These are phyloP conservation scores for Ricordea florida DNA, from an alignment of 92 coral and sea anemone species.

Conservation along the genomic window DNA sequence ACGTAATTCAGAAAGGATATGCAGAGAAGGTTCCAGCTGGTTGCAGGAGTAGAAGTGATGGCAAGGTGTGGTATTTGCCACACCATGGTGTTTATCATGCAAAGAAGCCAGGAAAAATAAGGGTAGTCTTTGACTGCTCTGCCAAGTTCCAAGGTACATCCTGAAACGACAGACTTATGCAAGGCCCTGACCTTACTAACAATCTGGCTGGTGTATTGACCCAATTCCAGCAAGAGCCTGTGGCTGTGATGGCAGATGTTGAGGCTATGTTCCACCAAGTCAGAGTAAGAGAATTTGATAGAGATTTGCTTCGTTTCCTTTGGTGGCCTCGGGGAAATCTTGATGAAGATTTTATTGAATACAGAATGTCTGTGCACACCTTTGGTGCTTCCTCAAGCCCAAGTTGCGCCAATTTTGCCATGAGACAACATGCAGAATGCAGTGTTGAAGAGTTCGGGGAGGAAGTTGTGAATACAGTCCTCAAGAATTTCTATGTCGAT, in stretches of 20 bases:
- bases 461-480: slow-evolving; percentile 12
- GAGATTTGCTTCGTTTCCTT: too few relatives aligned
- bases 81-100: slow-evolving; percentile 42
- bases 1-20: slow-evolving; percentile 44
- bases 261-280: slow-evolving; percentile 54
- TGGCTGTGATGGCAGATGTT: slow-evolving; percentile 38
- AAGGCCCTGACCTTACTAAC: slow-evolving; percentile 66
- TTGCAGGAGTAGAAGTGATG: too few relatives aligned
- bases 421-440: too few relatives aligned
- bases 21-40: slow-evolving; percentile 41
- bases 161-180: slow-evolving; percentile 31
- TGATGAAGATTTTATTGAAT: too few relatives aligned
- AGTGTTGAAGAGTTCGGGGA: too few relatives aligned
- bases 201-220: slow-evolving; percentile 42
- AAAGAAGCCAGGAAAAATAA: slow-evolving; percentile 47
- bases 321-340: too few relatives aligned
- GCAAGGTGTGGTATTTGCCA: slow-evolving; percentile 18
- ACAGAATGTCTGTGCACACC: too few relatives aligned
- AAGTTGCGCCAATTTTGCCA: too few relatives aligned
- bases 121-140: slow-evolving; percentile 64
- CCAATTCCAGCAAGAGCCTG: slow-evolving; percentile 36
- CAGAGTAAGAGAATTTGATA: too few relatives aligned
- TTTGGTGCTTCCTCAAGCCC: too few relatives aligned
- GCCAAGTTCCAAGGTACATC: slow-evolving; percentile 33
- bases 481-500: slow-evolving; percentile 32